Evolutionary conservation across 2,113 vertebrate genomes (phyloP).

Genomic region (Psophia crepitans): DNA sequence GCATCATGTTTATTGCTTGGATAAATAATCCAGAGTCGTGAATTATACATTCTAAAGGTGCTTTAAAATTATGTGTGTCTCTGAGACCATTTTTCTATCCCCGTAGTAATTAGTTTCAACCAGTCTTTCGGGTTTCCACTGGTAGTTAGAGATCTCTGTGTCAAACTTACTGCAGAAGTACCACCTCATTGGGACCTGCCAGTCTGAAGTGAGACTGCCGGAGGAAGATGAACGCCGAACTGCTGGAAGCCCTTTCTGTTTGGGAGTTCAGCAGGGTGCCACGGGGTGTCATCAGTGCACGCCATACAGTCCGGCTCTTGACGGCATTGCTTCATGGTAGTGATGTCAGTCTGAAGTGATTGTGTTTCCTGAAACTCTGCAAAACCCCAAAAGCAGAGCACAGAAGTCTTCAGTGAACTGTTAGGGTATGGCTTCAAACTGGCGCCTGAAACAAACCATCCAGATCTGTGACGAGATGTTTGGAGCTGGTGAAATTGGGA

Average conservation of each 20-base stretch:
- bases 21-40: background rate
- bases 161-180: background rate
- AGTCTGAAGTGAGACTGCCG: background rate
- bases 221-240: background rate
- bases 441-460: background rate
- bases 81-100: background rate
- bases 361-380: background rate
- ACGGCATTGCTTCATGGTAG: background rate
- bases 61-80: background rate
- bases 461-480: background rate
- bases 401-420: background rate
- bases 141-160: background rate
- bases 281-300: background rate
- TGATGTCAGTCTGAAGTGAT: background rate
- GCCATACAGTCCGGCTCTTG: background rate
- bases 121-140: background rate
- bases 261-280: background rate
- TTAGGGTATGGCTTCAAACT: background rate
- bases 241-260: background rate
- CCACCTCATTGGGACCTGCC: accelerated
- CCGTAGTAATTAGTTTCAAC: background rate
- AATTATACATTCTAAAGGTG: background rate
- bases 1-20: background rate
- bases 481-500: background rate
- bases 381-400: background rate